A percentile compares a stretch with the other conserved stretches of the same genome.
Conservation (phyloP, 2,888 invertebrate species). For the Pterostichus madidus region DNA sequence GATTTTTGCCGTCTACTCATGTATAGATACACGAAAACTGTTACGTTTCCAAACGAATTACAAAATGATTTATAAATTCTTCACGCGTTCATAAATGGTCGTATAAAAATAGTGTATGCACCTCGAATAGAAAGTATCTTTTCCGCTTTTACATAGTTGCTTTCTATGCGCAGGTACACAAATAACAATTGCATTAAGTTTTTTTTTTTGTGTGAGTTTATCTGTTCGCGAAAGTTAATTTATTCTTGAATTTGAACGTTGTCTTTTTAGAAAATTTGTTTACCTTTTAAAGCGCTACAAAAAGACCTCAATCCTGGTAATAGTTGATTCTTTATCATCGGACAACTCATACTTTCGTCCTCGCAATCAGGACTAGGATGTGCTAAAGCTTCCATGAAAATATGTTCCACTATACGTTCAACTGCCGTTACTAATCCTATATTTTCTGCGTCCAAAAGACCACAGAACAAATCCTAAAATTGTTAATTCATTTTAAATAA, state of each 20-base stretch:
- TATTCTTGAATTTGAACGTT: neutral
- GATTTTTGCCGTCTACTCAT: no score
- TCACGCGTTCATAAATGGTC: no score
- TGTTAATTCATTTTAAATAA: slow-evolving; percentile 5
- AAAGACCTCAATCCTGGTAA: slow-evolving; percentile 91
- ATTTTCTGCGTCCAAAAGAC: slow-evolving; percentile 87
- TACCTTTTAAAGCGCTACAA: slow-evolving; percentile 93
- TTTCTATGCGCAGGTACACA: no score
- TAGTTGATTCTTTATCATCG: slow-evolving; percentile 90
- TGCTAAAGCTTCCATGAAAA: slow-evolving; percentile 94
- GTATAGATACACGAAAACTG: no score
- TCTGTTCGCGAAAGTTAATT: no score
- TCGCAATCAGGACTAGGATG: slow-evolving; percentile 90
- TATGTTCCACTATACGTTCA: slow-evolving; percentile 91
- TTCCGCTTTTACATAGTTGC: no score
- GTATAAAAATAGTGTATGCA: no score
- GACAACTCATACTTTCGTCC: slow-evolving; percentile 88
- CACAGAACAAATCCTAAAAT: slow-evolving; percentile 82
- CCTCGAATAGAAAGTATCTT: no score
- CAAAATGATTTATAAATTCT: no score
- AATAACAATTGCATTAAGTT: no score
- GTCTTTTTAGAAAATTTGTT: neutral
- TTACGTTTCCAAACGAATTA: no score
- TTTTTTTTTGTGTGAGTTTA: no score
- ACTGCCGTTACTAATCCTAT: slow-evolving; percentile 92